These are phyloP conservation scores for Neoniphon sammara DNA, from an alignment of 2,797 vertebrate genomes.

Conservation along the genomic window DNA sequence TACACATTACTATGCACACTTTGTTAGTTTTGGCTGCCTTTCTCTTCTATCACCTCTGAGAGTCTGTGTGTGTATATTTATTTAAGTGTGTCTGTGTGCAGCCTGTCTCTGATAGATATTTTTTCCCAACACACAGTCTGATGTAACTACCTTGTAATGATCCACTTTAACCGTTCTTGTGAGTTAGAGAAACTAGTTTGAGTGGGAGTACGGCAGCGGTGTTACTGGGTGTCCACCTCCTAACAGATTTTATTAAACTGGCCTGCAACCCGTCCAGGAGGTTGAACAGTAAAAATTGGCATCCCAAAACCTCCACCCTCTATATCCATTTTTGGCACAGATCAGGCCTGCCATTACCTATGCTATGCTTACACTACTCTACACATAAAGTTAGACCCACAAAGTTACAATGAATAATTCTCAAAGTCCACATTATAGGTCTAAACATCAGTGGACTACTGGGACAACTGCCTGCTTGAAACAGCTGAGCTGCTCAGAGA, in stretches of 20 bases:
- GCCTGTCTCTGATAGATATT: slow-evolving; percentile 2
- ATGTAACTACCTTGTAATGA: slow-evolving; percentile 39
- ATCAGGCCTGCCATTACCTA: too few species aligned
- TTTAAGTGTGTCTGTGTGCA: background rate
- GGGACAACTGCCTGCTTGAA: too few species aligned
- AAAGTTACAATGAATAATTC: slow-evolving; percentile 10
- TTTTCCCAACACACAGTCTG: slow-evolving; percentile 12
- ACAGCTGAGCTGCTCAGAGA: too few species aligned
- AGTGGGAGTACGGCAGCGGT: background rate
- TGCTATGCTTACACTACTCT: too few species aligned
- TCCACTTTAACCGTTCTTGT: slow-evolving; percentile 20
- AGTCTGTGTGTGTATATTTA: background rate
- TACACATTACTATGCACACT: background rate
- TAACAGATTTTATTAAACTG: slow-evolving; percentile 22
- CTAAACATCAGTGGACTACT: background rate
- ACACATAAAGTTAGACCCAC: background rate
- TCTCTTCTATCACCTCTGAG: background rate
- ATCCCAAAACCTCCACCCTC: background rate
- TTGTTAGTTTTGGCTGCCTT: background rate
- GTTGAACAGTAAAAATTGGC: background rate
- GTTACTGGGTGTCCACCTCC: slow-evolving; percentile 10
- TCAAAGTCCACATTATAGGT: slow-evolving; percentile 15
- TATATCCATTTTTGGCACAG: too few species aligned
- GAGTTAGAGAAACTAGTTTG: background rate
- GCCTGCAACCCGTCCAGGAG: too few species aligned